Conservation (phyloP, 1,140 invertebrate species). For the Micrasema longulum region DNA sequence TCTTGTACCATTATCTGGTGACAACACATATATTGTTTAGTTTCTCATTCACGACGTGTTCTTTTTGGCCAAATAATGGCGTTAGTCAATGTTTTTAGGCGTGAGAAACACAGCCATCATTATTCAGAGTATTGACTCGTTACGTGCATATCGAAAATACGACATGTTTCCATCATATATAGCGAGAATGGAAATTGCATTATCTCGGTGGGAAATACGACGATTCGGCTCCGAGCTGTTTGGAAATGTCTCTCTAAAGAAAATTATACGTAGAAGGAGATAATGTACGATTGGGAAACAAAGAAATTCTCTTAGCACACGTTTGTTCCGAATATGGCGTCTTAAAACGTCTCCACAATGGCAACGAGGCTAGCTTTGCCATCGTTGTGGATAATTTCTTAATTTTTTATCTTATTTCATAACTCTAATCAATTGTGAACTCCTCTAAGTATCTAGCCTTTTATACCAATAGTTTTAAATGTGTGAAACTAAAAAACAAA, state of each 20-base stretch:
- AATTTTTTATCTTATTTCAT: too few relatives aligned
- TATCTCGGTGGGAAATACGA: not conserved
- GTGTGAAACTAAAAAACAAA: too few relatives aligned
- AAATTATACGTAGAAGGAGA: too few relatives aligned
- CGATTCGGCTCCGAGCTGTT: not conserved
- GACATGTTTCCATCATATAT: conserved; percentile 1
- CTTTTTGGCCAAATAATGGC: not conserved
- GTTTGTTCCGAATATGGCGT: not conserved
- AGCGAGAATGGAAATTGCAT: conserved; percentile 5
- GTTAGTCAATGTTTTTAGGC: conserved; percentile 6
- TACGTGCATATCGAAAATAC: conserved; percentile 10
- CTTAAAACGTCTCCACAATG: too few relatives aligned
- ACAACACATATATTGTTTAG: conserved; percentile 12
- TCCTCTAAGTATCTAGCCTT: too few relatives aligned
- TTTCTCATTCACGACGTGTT: conserved; percentile 10
- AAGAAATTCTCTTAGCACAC: conserved; percentile 6
- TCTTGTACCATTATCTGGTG: too few relatives aligned
- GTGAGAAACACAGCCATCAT: not conserved
- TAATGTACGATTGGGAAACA: not conserved
- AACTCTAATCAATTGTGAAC: too few relatives aligned
- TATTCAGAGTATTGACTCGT: conserved; percentile 4
- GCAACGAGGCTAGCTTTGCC: too few relatives aligned
- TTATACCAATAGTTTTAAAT: too few relatives aligned
- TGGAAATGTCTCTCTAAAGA: conserved; percentile 6
- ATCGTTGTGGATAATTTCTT: too few relatives aligned